Evolutionary conservation across 1,140 invertebrate species (phyloP).

Genomic region (Thaumetopoea pityocampa): DNA sequence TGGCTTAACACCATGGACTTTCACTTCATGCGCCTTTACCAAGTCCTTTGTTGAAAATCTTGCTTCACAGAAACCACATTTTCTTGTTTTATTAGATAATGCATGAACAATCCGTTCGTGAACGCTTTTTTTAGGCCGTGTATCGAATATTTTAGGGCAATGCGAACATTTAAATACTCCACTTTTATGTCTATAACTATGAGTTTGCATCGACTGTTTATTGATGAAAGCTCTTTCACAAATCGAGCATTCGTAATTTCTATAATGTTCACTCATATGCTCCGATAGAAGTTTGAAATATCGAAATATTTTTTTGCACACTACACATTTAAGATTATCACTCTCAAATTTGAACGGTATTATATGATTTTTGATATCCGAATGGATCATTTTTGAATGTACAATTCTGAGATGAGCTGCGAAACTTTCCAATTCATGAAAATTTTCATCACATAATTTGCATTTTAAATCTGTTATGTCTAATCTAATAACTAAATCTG

Average conservation of each 20-base stretch:
- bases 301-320: constrained; percentile 25
- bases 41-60: constrained; percentile 21
- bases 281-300: constrained; percentile 29
- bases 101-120: constrained; percentile 10
- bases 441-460: constrained; percentile 20
- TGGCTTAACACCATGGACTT: constrained; percentile 21
- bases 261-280: constrained; percentile 39
- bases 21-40: constrained; percentile 24
- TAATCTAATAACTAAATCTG: constrained; percentile 20
- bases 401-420: constrained; percentile 21
- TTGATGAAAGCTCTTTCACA: constrained; percentile 32
- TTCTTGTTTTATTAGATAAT: constrained; percentile 8
- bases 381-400: constrained; percentile 22
- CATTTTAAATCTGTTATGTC: constrained; percentile 34
- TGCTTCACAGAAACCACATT: constrained; percentile 25
- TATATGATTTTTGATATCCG: constrained; percentile 30
- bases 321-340: constrained; percentile 22
- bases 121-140: background rate
- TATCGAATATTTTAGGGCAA: constrained; percentile 14
- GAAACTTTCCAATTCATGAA: constrained; percentile 19
- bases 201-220: constrained; percentile 16
- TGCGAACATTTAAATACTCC: constrained; percentile 17
- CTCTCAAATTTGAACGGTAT: constrained; percentile 35
- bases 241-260: constrained; percentile 31
- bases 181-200: constrained; percentile 8